Evolutionary conservation across 2,113 vertebrate genomes (phyloP), one percentile per base, ranked within the genome.

Genomic region (Halichoeres trimaculatus): DNA sequence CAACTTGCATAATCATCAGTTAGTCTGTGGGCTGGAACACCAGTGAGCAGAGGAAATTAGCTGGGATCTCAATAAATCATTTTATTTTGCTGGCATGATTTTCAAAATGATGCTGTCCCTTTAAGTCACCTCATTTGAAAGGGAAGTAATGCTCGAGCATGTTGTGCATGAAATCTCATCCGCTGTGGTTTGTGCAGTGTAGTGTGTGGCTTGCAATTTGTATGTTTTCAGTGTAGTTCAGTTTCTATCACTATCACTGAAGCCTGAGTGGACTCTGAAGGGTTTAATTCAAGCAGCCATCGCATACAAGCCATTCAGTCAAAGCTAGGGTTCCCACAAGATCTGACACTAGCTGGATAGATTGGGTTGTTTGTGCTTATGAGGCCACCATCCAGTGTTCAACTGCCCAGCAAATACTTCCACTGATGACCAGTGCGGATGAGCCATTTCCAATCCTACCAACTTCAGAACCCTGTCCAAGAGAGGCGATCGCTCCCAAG

Each of bases 1-100:
- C 67, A 62, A 45, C 73, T 84, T 76, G 51, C 17, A 84, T 85
- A 73, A 80, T 82, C 80, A 70, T 75, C 62, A 86, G 47, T 56
- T 57, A n/a, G 68, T 71, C 51, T 77, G 76, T 70, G 40, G 52
- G 74, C 56, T 74, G 34, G 14, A 62, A 53, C 70, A 38, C 11
- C 40, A 11, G 40, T 24, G 30, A 58, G 70, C 58, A 47, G 48
- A 67, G 53, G 38, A 84, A 68, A 80, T 71, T 35, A 70, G 41
- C 17, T 57, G 48, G 56, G 53, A 35, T 76, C 40, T 72, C 40
- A 69, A 43, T 76, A 73, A 62, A 57, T 66, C 19, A 58, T 45
- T 64, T 1, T 56, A 50, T 74, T 17, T 74, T 79, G 14, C 36
- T 22, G 8, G 17, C 24, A 40, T 76, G 5, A 72, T 70, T 80